Evolutionary conservation across 2,797 vertebrate genomes (phyloP).

Genomic region (Halcyon leucocephala): DNA sequence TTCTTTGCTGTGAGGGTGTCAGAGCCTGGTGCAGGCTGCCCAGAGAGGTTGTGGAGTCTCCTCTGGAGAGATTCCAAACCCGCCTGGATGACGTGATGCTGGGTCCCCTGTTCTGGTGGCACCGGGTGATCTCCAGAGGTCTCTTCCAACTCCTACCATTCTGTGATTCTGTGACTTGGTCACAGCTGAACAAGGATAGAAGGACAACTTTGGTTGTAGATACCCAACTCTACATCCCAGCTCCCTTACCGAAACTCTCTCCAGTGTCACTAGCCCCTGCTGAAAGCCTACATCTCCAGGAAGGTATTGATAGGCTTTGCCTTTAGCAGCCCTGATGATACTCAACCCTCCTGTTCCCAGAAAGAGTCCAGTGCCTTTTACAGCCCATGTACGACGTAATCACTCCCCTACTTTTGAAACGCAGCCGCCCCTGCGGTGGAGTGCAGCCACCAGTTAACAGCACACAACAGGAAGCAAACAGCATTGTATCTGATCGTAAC

Average conservation of each 20-base stretch:
- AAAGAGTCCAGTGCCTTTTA: constrained; percentile 18
- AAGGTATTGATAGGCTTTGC: neutral
- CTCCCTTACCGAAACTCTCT: neutral
- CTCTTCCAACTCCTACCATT: neutral
- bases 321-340: neutral
- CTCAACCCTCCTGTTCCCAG: neutral
- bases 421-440: constrained; percentile 50
- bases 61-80: neutral
- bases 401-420: constrained; percentile 51
- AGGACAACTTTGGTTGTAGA: neutral
- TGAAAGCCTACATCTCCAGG: neutral
- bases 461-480: constrained; percentile 61
- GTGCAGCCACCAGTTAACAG: constrained; percentile 28
- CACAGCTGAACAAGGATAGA: neutral
- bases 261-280: rapidly evolving
- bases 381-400: neutral
- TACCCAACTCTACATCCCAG: neutral
- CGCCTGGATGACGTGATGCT: neutral
- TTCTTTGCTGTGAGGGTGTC: neutral
- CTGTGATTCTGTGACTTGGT: neutral
- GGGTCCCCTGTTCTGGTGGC: neutral
- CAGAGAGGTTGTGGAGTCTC: neutral
- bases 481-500: constrained; percentile 49
- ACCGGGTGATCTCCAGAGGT: neutral
- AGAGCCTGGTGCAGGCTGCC: neutral